Conservation (phyloP, 2,113 vertebrate species). For the Hippolais icterina region DNA sequence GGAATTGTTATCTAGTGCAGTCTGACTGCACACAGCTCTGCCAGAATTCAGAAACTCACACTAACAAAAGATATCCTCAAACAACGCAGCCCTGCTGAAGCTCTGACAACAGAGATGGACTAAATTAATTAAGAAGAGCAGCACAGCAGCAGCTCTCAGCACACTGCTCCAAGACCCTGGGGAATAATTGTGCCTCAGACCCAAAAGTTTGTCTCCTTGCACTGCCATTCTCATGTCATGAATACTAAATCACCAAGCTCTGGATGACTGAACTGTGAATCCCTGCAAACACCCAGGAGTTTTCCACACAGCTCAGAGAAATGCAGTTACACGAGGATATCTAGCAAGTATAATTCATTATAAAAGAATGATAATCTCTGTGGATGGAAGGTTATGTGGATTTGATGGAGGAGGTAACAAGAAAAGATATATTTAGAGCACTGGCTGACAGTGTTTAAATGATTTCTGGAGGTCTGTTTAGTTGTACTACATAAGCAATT, state of each 20-base stretch:
- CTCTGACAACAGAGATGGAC: not conserved
- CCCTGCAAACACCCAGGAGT: not conserved
- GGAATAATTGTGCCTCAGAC: not conserved
- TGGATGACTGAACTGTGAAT: not conserved
- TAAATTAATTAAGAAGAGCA: not conserved
- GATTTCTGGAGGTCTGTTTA: constrained; percentile 10
- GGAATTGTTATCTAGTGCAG: not conserved
- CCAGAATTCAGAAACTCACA: not conserved
- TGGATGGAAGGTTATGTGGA: not conserved
- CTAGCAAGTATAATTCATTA: not conserved
- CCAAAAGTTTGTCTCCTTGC: not conserved
- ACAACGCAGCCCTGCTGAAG: not conserved
- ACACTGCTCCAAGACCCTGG: not conserved
- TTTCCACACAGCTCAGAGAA: not conserved
- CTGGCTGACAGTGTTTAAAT: not conserved
- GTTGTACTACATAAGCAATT: not conserved
- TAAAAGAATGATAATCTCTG: not conserved
- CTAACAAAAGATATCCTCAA: not conserved
- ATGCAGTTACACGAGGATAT: rapidly evolving
- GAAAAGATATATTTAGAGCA: not conserved
- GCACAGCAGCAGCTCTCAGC: not conserved
- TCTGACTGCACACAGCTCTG: not conserved
- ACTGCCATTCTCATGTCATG: not conserved
- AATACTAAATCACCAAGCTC: not conserved
- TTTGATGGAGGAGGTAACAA: not conserved